Percentiles rank a stretch among this genome's conserved stretches.
Conservation (phyloP, 30 jellyfish, hydroid and myxozoan genomes). For the Pelagia noctiluca region DNA sequence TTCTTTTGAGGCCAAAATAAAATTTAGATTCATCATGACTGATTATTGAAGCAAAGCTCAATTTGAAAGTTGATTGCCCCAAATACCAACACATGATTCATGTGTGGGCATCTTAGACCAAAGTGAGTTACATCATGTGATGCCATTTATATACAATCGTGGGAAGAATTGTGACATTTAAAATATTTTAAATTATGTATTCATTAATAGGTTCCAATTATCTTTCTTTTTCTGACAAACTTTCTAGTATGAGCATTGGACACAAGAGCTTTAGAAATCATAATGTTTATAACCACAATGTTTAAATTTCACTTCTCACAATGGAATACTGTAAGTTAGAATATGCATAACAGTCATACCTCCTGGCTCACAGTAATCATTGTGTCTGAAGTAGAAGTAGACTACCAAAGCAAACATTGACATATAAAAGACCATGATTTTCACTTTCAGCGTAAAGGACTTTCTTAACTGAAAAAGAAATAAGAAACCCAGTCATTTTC, state of each 20-base stretch:
- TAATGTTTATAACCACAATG: background rate
- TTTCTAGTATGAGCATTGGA: background rate
- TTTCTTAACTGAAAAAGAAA: conserved; percentile 44
- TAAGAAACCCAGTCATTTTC: no score
- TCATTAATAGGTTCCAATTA: background rate
- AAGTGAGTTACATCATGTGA: no score
- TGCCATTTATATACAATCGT: no score
- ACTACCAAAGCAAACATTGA: conserved; percentile 56
- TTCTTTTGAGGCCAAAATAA: no score
- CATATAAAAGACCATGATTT: conserved; percentile 31
- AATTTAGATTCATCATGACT: no score
- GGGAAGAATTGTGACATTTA: background rate
- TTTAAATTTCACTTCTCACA: background rate
- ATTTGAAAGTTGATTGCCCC: no score
- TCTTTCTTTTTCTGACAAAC: background rate
- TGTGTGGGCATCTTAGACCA: no score
- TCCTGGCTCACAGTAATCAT: conserved; percentile 86
- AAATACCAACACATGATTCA: no score
- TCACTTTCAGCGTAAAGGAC: conserved; percentile 53
- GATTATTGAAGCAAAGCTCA: no score
- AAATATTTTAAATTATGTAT: no score
- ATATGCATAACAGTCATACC: conserved; percentile 65
- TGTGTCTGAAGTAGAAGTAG: conserved; percentile 80
- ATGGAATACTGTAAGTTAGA: no score
- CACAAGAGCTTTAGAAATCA: background rate